These are phyloP conservation scores for Cydia fagiglandana DNA, from an alignment of 1,140 invertebrate genomes.

Conservation along the genomic window DNA sequence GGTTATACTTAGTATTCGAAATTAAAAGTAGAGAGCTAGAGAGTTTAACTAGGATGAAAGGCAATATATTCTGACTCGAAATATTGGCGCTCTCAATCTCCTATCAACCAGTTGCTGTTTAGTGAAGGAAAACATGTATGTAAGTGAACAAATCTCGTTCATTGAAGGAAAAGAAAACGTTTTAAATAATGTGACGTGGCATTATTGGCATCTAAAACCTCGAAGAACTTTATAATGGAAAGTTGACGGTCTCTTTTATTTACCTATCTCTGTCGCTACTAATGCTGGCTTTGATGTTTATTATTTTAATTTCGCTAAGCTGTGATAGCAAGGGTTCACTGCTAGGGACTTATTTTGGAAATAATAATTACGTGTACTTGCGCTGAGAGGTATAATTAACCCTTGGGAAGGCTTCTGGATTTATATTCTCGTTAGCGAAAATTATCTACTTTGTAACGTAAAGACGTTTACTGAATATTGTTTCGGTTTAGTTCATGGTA, in stretches of 20 bases:
- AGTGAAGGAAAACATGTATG: too few relatives aligned
- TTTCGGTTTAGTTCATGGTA: too few relatives aligned
- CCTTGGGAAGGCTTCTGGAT: neutral
- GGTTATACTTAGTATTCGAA: too few relatives aligned
- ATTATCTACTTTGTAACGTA: constrained; percentile 1
- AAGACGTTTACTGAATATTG: neutral
- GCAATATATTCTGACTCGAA: too few relatives aligned
- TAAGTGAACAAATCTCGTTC: too few relatives aligned
- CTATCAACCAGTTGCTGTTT: too few relatives aligned
- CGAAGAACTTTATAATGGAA: neutral
- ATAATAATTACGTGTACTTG: constrained; percentile 11
- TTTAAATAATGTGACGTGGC: too few relatives aligned
- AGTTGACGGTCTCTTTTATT: neutral
- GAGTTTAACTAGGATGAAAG: too few relatives aligned
- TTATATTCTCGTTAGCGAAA: constrained; percentile 10
- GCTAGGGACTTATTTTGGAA: constrained; percentile 2
- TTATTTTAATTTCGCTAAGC: constrained; percentile 27
- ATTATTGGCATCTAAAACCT: too few relatives aligned
- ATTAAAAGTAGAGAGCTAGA: too few relatives aligned
- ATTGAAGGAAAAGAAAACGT: too few relatives aligned
- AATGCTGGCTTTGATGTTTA: constrained; percentile 23
- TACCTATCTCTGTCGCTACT: neutral
- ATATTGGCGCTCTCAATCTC: too few relatives aligned
- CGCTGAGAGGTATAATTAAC: constrained; percentile 12
- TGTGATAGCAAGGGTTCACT: constrained; percentile 10